Base-by-base conservation (phyloP, 1,140 invertebrate genomes). In the Nebria ingens region DNA sequence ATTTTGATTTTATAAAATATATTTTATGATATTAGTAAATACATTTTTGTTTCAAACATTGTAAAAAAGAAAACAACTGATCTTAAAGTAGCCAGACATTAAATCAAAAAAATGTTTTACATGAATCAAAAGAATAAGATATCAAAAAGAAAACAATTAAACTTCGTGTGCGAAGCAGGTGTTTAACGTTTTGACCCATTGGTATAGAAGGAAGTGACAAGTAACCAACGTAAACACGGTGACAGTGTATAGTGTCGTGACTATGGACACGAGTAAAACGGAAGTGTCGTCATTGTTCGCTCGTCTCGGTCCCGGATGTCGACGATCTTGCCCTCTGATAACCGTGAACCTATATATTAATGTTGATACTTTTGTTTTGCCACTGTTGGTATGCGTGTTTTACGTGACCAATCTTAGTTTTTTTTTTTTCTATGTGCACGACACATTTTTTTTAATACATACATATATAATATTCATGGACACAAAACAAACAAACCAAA, bases 261-360 rank as follows among this genome's bases (percentile, higher is more conserved):
- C 40, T 45, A n/a, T n/a, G 40, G 9, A 45, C 40, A 3, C 3
- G 17, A 45, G 17, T 17, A 45, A 45, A 45, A 45, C 40, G 40
- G 40, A 45, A 45, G 40, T 45, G 40, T 45, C 17, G 40, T 45
- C 40, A 45, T 45, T 45, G 40, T 45, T 45, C 40, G 17, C 40
- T 45, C 40, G 40, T 45, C 40, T 45, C 40, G 6, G 40, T 45
- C 6, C 40, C 40, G 40, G 40, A 45, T 45, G 40, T 45, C 40
- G 17, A 9, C 4, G 40, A 45, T 45, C 40, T 45, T 45, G 40
- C 6, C 40, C 40, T 17, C 6, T 11, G 40, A 45, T 45, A 45
- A 45, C 40, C 40, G 40, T 17, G 17, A 9, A 45, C 40, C 17
- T 45, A 45, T 45, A 45, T 45, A n/a, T 45, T 45, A 9, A 45